These are phyloP conservation scores for Aradophagus sp. DNA, from an alignment of 1,140 invertebrate species.

Conservation along the genomic window DNA sequence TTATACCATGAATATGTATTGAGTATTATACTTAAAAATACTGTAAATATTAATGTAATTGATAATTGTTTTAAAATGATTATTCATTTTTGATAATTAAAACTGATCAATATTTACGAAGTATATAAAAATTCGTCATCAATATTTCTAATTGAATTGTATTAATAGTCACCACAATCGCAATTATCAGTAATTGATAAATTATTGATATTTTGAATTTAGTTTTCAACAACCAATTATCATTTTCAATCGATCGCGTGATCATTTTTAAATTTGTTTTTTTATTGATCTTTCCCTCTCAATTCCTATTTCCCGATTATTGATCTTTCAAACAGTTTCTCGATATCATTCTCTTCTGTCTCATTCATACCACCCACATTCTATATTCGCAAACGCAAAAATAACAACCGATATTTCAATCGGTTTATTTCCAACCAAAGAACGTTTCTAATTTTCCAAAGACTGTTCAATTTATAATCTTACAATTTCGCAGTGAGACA, in stretches of 20 bases:
- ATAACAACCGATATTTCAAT: conserved; percentile 17
- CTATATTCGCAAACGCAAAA: conserved; percentile 8
- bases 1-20: neutral
- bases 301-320: conserved; percentile 1
- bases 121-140: too few species aligned
- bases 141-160: too few species aligned
- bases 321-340: too few species aligned
- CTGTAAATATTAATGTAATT: conserved; percentile 1
- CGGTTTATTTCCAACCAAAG: neutral
- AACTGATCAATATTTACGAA: too few species aligned
- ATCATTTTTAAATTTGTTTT: neutral
- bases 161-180: too few species aligned
- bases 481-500: neutral
- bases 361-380: conserved; percentile 9
- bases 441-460: neutral
- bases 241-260: too few species aligned
- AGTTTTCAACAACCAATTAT: too few species aligned
- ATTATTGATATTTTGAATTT: too few species aligned
- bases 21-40: neutral
- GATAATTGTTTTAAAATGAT: neutral
- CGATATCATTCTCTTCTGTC: conserved; percentile 7
- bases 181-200: too few species aligned
- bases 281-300: conserved; percentile 1
- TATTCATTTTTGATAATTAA: too few species aligned
- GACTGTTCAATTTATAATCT: too few species aligned